Conservation (phyloP, 2,113 vertebrate genomes). For the Melierax canorus region DNA sequence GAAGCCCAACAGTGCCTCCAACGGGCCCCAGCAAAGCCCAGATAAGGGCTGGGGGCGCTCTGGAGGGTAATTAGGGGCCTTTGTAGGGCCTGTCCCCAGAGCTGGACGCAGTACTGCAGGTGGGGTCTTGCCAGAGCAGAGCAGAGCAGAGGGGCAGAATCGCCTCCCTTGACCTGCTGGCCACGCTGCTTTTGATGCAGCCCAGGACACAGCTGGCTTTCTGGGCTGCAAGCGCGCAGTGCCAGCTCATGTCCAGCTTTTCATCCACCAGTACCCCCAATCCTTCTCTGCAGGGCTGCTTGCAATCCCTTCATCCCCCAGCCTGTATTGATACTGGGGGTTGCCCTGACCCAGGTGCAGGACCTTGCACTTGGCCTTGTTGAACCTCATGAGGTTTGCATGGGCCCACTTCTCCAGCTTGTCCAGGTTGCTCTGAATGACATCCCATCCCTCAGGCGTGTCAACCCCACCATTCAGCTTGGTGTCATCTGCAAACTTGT, state of each 20-base stretch:
- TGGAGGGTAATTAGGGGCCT: too few species aligned
- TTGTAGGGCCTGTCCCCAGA: neutral
- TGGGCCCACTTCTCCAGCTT: neutral
- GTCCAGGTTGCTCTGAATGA: neutral
- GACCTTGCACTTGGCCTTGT: neutral
- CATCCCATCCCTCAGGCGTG: neutral
- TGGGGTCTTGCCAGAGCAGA: neutral
- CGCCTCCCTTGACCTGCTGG: rapidly evolving
- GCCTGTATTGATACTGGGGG: neutral
- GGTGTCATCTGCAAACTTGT: neutral
- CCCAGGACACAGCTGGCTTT: rapidly evolving
- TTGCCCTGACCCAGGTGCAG: neutral
- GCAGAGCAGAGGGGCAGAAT: neutral
- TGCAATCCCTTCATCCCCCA: neutral
- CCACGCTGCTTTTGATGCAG: rapidly evolving
- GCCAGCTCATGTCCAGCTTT: neutral
- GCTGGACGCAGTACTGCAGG: neutral
- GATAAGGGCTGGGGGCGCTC: too few species aligned
- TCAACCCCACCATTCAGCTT: neutral
- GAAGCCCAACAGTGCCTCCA: too few species aligned
- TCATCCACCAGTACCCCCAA: neutral
- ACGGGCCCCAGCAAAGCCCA: neutral
- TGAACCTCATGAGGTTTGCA: neutral
- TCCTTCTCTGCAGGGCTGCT: neutral
- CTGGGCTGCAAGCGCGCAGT: rapidly evolving